Conservation (phyloP, 2,113 vertebrate species). For the Melospiza melodia region DNA sequence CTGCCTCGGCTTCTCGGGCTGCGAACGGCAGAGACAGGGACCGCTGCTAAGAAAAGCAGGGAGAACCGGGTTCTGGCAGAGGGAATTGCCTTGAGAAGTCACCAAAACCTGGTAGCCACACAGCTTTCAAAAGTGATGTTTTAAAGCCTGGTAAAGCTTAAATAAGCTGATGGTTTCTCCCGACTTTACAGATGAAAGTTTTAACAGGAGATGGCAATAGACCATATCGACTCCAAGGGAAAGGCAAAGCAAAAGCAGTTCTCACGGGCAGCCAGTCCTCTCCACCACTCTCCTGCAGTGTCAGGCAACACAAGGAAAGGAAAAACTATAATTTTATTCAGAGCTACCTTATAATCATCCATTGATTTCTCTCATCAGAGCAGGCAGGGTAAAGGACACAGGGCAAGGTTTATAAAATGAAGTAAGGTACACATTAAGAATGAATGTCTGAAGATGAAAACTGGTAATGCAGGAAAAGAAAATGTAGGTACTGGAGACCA, state of each 20-base stretch:
- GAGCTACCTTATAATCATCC: background rate
- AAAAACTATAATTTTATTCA: background rate
- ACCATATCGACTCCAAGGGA: background rate
- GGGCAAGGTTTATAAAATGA: background rate
- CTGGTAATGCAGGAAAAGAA: background rate
- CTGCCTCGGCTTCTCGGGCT: background rate
- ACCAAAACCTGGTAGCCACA: background rate
- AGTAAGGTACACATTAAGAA: accelerated
- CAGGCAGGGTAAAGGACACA: background rate
- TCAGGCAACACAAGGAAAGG: background rate
- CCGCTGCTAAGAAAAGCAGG: background rate
- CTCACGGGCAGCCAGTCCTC: background rate
- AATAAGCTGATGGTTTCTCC: background rate
- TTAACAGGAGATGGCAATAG: background rate
- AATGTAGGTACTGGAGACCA: background rate
- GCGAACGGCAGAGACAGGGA: no score
- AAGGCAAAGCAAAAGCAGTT: background rate
- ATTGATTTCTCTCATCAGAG: background rate
- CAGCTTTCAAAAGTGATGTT: background rate
- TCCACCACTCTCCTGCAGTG: background rate
- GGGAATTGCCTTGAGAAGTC: background rate
- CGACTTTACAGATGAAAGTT: background rate
- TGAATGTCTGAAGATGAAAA: background rate
- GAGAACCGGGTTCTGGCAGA: background rate
- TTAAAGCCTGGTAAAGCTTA: background rate